These are phyloP conservation scores for Drosophila repleta DNA, from an alignment of 1,140 invertebrate species.

Conservation along the genomic window DNA sequence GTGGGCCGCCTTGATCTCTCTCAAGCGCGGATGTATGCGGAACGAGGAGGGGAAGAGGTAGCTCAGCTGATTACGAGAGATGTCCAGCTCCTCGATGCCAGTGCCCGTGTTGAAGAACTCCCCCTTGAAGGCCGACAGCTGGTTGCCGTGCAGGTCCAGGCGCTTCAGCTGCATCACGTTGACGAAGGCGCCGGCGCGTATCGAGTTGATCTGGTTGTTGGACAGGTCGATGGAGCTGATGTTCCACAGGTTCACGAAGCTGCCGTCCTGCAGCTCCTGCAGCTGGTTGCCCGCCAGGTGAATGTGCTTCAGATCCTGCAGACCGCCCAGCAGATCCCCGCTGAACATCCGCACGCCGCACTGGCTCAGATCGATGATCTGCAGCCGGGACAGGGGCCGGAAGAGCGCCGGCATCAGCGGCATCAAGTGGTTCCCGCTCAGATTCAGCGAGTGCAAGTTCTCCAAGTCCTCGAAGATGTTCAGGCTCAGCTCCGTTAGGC, in stretches of 20 bases:
- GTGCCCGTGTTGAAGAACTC: conserved; percentile 91
- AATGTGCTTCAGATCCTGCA: conserved; percentile 87
- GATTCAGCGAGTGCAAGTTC: conserved; percentile 89
- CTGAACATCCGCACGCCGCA: conserved; percentile 89
- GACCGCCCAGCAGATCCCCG: conserved; percentile 88
- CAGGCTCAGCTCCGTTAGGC: conserved; percentile 88
- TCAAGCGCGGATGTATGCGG: conserved; percentile 90
- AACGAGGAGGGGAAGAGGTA: conserved; percentile 93
- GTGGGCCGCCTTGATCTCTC: conserved; percentile 87
- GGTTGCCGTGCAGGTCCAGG: conserved; percentile 89
- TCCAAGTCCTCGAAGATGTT: conserved; percentile 89
- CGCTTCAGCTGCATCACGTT: conserved; percentile 88
- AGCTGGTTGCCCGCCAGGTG: conserved; percentile 88
- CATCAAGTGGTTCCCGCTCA: conserved; percentile 90
- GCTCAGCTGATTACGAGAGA: conserved; percentile 90
- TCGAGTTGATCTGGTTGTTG: conserved; percentile 90
- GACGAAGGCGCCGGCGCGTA: conserved; percentile 88
- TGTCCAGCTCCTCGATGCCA: conserved; percentile 89
- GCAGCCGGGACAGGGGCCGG: conserved; percentile 86
- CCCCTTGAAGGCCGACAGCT: conserved; percentile 90
- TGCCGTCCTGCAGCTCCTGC: conserved; percentile 88
- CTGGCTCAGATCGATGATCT: conserved; percentile 89
- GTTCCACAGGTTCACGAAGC: conserved; percentile 90
- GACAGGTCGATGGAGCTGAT: conserved; percentile 90
- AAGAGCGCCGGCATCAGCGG: conserved; percentile 86